Evolutionary conservation across 2,888 invertebrate species (phyloP).

Genomic region (Noctuana brunneofusca): DNA sequence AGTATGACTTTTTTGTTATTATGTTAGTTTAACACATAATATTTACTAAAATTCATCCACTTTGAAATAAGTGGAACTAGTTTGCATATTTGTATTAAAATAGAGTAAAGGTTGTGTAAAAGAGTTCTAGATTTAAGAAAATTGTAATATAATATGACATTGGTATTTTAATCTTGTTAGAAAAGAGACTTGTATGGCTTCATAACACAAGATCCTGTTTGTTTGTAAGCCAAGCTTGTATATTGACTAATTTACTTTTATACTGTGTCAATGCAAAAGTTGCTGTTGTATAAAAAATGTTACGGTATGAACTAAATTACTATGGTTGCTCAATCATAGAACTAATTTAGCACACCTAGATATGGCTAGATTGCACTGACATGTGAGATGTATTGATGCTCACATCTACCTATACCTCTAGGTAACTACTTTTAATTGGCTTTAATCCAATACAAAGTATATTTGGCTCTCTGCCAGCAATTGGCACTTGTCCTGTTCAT

Average conservation of each 20-base stretch:
- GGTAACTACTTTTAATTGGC: constrained; percentile 78
- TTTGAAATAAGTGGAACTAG: no score
- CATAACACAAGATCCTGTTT: constrained; percentile 69
- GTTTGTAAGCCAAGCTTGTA: constrained; percentile 57
- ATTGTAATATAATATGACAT: constrained; percentile 75
- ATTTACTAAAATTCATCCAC: no score
- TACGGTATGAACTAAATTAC: not conserved
- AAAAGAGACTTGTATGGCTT: constrained; percentile 65
- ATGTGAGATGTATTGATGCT: constrained; percentile 72
- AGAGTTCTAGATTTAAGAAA: constrained; percentile 57
- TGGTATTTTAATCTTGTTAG: constrained; percentile 78
- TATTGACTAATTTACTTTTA: constrained; percentile 56
- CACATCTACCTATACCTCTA: constrained; percentile 58
- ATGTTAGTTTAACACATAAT: no score
- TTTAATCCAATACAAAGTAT: constrained; percentile 81
- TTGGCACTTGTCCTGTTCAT: constrained; percentile 76
- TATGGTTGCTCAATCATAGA: constrained; percentile 48
- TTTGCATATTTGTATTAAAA: not conserved
- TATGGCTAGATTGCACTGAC: constrained; percentile 65
- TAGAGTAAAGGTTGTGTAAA: constrained; percentile 8
- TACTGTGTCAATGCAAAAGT: not conserved
- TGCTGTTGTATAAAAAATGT: not conserved
- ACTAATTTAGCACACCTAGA: constrained; percentile 70
- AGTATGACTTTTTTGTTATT: no score
- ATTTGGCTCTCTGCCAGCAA: constrained; percentile 72